These are phyloP conservation scores for Reinhardtius hippoglossoides DNA, from an alignment of 2,113 vertebrate species.

Conservation along the genomic window DNA sequence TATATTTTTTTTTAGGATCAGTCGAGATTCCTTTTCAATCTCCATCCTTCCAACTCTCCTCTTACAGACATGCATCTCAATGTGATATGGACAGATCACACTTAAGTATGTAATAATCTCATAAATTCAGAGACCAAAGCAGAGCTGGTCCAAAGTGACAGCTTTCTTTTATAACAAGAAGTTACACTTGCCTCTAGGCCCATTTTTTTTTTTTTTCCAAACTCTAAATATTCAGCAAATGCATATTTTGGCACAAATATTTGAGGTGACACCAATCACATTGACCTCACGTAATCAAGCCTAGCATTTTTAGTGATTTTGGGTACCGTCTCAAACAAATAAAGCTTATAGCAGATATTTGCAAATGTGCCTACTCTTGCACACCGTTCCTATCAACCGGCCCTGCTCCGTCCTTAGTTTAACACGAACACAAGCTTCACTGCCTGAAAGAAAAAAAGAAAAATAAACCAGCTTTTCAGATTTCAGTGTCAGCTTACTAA, in stretches of 20 bases:
- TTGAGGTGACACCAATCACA: constrained; percentile 25
- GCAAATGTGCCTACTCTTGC: constrained; percentile 11
- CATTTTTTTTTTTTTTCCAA: not conserved
- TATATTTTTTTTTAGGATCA: constrained; percentile 29
- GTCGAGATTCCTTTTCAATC: constrained; percentile 16
- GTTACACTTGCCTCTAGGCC: constrained; percentile 14
- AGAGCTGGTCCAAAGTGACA: constrained; percentile 32
- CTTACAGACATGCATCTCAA: constrained; percentile 61
- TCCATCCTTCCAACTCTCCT: constrained; percentile 28
- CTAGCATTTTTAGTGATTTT: constrained; percentile 21
- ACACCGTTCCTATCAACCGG: not conserved
- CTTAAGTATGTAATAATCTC: constrained; percentile 53
- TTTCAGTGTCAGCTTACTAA: constrained; percentile 64
- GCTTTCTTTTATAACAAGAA: constrained; percentile 6
- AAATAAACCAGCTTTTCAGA: constrained; percentile 48
- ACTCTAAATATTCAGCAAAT: constrained; percentile 26
- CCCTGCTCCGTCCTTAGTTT: constrained; percentile 12
- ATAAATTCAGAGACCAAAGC: constrained; percentile 44
- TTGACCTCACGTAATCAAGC: constrained; percentile 18
- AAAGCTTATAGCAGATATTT: constrained; percentile 27
- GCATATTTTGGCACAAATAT: constrained; percentile 73
- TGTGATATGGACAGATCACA: constrained; percentile 47
- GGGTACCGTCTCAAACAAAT: constrained; percentile 5
- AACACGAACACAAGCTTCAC: constrained; percentile 27
- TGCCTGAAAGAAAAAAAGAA: constrained; percentile 14